Evolutionary conservation across 2,888 invertebrate species (phyloP), one percentile per base, ranked within the genome.

Genomic region (Mycogona germanica): DNA sequence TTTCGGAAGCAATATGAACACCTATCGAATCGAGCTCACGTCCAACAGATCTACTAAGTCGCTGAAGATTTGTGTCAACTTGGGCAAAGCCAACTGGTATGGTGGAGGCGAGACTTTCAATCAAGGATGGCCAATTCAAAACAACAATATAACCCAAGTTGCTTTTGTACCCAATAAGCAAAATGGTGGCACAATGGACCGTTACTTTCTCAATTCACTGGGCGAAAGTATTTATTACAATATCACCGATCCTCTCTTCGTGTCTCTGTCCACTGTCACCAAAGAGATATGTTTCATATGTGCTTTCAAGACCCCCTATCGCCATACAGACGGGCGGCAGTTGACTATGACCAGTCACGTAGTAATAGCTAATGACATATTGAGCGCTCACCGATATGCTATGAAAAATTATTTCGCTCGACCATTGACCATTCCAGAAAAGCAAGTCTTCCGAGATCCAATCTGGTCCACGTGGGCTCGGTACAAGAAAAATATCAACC

Each of bases 391-490:
- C 44, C 5, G 21, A 19, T 21, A 78, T 77, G 62, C 82, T 85
- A 0, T 68, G 55, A 21, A 76, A 73, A 26, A 66, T 76, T 48
- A 85, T 85, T 0, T 78, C 82, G 62, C 72, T 3, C 19, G 19
- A 2, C 82, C 86, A 0, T 68, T 55, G 17, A 76, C 73, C 25
- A 66, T 76, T 49, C 86, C 86, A 0, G 78, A 82, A 61, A 72
- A 73, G 54, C 71, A 77, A 50, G 83, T 88, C 78, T 78, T 92
- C 25, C 71, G 74, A 50, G 75, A 84, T 66, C 91, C 92, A 0
- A 78, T 91, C 55, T 92, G 88, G 87, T 87, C 89, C 0, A 88
- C 89, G 0, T 87, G 87, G 85, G 85, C 85, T 0, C 75, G 78
- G 57, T 86, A 83, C 66, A 78, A 79, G 60, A 72, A 76, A 1